Evolutionary conservation across 2,888 invertebrate genomes (phyloP), one percentile per base, ranked within the genome.

Genomic region (Drosophila yooni): DNA sequence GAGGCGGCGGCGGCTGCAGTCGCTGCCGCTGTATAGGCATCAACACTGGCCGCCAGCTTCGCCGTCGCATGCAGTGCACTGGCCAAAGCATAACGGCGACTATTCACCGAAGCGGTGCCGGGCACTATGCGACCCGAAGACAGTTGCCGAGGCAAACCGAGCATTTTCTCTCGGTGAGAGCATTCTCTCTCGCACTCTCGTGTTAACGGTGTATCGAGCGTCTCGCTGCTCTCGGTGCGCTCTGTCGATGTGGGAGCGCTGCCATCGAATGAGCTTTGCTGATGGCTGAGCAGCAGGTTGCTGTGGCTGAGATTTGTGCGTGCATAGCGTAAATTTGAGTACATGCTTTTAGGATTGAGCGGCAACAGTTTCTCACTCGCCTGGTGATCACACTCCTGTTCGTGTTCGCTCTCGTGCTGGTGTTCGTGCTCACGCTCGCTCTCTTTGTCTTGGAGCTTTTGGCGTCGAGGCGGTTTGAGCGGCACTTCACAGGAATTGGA

Each of bases 291-390:
- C 79, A 92, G 78, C 46, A 92, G 83, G 73, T 86, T 92, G 85
- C 92, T 93, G 72, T 92, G 89, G 74, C 93, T 93, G 79, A 93
- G 90, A 89, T 93, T 92, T 76, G 92, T 90, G 83, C 92, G 91
- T 76, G 92, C 92, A 86, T 92, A 93, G 71, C 91, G 88, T 59
- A 93, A 81, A 83, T 90, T 91, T 75, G 92, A 91, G 84, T 91
- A 92, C 91, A 92, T 92, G 33, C 57, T 79, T 31, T 10, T 82
- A 29, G 51, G 53, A 46, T 60, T 67, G 51, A 58, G 58, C 40
- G 72, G 57, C 69, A 79, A 54, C 29, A 81, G 54, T 38, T 81
- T 60, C 34, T 76, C 80, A 43, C 69, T 43, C 31, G 56, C 56
- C 56, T 29, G 56, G 4, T 70, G 46, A 46, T 46, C 46, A 10